phyloP scores from a whole-genome alignment of 2,797 vertebrate genomes.

The Euthynnus affinis region DNA sequence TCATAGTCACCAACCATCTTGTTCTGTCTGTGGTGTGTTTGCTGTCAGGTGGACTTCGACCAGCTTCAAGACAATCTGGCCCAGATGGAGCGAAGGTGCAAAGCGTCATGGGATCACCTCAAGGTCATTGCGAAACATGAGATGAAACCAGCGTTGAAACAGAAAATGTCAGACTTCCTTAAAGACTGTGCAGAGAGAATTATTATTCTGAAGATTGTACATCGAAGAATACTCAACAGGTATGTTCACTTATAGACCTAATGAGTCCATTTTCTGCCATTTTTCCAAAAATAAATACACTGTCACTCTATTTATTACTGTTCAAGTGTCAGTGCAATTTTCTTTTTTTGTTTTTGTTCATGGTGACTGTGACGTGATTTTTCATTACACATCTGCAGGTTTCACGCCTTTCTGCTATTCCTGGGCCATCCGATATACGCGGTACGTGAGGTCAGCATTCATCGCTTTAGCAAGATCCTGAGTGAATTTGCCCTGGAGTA shows the following conservation, averaged over 20 bases:
- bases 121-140: constrained; percentile 98
- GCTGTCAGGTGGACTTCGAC: constrained; percentile 95
- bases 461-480: constrained; percentile 96
- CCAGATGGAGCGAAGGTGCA: constrained; percentile 97
- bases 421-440: constrained; percentile 94
- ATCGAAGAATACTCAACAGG: constrained; percentile 97
- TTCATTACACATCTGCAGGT: constrained; percentile 83
- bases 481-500: constrained; percentile 98
- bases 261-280: constrained; percentile 34
- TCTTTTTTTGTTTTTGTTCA: background rate
- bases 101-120: constrained; percentile 98
- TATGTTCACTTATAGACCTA: constrained; percentile 68
- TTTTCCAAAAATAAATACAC: background rate
- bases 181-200: constrained; percentile 98
- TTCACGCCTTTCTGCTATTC: constrained; percentile 96
- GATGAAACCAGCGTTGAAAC: constrained; percentile 94
- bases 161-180: constrained; percentile 97
- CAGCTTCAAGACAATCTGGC: constrained; percentile 96
- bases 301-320: background rate
- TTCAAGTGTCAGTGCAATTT: background rate
- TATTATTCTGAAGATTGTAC: constrained; percentile 97
- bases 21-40: background rate
- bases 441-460: constrained; percentile 94
- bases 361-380: background rate
- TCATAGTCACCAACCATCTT: background rate